Percentiles rank a stretch among this genome's conserved stretches.
Conservation (phyloP, 2,888 invertebrate species). For the Monopis laevigella region DNA sequence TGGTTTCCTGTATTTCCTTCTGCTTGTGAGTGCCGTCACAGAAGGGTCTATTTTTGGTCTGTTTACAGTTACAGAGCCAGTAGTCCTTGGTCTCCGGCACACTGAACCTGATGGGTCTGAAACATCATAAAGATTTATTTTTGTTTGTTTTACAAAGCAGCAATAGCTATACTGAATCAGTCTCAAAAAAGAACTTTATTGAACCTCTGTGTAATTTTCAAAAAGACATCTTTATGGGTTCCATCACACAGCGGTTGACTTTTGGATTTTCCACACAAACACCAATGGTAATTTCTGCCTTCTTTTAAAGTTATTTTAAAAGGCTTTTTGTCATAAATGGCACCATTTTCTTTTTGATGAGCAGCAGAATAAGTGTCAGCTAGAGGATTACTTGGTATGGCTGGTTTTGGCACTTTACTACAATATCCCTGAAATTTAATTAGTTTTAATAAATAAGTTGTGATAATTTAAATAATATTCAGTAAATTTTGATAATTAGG, state of each 20-base stretch:
- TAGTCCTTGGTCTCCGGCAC: conserved; percentile 91
- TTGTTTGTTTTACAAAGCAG: too few species aligned
- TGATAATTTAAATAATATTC: too few species aligned
- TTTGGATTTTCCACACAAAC: conserved; percentile 92
- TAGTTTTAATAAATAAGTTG: too few species aligned
- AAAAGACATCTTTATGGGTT: conserved; percentile 80
- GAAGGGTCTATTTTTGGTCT: conserved; percentile 91
- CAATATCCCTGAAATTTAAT: too few species aligned
- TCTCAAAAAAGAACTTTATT: too few species aligned
- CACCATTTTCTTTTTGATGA: conserved; percentile 76
- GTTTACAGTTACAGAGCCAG: conserved; percentile 99
- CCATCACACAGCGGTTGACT: conserved; percentile 96
- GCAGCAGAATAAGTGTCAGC: conserved; percentile 68
- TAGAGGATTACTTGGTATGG: conserved; percentile 75
- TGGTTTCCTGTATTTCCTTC: conserved; percentile 67
- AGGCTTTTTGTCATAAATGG: conserved; percentile 88
- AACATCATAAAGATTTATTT: conserved; percentile 21
- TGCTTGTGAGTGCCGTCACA: conserved; percentile 93
- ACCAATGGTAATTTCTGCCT: conserved; percentile 89
- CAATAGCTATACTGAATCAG: too few species aligned
- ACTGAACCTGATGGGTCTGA: conserved; percentile 81
- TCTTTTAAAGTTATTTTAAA: conserved; percentile 79
- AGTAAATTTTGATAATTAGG: too few species aligned
- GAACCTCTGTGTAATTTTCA: conserved; percentile 80
- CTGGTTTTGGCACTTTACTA: conserved; percentile 49